Evolutionary conservation across 35 echinoderm and acorn worm species (phyloP), one percentile per base, ranked within the genome.

Genomic region (Ophioderma brevispina): DNA sequence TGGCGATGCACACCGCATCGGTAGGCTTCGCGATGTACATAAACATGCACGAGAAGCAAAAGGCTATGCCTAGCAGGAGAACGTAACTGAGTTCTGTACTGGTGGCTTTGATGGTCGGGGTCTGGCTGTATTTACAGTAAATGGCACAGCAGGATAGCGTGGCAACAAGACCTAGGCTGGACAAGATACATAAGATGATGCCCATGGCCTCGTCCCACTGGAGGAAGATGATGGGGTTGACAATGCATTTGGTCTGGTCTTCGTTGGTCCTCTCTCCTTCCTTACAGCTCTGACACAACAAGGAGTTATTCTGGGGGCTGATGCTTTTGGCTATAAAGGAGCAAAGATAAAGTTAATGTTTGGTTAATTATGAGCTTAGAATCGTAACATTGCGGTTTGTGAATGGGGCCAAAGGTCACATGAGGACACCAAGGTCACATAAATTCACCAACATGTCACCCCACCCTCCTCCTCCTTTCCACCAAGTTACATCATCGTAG

Each of bases 31-130:
- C 56, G 8, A 95, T 76, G 55, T 86, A 92, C 28, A 98, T 56
- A 36, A 85, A 94, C 0, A 75, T 91, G 25, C 82, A 86, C 33
- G 75, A 21, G 6, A 92, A 94, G 34, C 82, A 87, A 4, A 79
- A 40, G 0, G 84, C 78, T 32, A 98, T 90, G 13, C 93, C 92
- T 11, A 92, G 55, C 31, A 95, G 37, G 1, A 94, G 91, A 19
- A 92, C 85, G n/a, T 92, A 94, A 76, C 96, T 98, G 18, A 98
- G 90, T 80, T 98, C 96, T 0, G 81, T 92, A 64, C 96, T 98
- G 38, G 96, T 98, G 21, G 96, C 96, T 81, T 98, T 98, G 35
- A 98, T 87, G 33, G 91, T 94, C 0, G 96, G 90, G 0, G 96
- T 95, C 38, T 93, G 70, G 19, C 90, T 84, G 35, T 91, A 95